phyloP scores from a whole-genome alignment of 2,797 vertebrate species.

The Myotis findleyi region DNA sequence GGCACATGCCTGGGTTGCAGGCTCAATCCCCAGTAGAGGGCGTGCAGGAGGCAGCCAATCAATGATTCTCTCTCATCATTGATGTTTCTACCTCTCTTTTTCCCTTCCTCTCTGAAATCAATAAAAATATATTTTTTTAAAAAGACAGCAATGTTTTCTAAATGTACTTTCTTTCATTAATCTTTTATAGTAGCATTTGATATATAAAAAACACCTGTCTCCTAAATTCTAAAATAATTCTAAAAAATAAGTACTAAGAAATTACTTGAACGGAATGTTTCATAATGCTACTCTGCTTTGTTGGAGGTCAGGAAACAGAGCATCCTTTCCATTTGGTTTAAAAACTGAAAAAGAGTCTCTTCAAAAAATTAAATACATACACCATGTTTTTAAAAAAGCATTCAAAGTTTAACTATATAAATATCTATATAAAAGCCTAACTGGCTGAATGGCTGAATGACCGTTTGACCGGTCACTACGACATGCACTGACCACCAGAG shows the following conservation, averaged over 20 bases:
- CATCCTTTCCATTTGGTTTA: not conserved
- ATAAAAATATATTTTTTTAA: no score
- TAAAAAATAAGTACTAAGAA: slow-evolving; percentile 44
- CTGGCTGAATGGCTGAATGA: no score
- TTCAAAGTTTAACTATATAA: not conserved
- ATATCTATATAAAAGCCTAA: not conserved
- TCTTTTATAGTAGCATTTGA: not conserved
- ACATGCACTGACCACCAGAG: no score
- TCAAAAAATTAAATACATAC: not conserved
- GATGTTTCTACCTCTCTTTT: no score
- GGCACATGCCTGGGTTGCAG: no score
- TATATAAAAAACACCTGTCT: not conserved
- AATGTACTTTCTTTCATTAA: slow-evolving; percentile 4
- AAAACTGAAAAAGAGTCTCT: not conserved
- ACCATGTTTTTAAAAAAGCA: not conserved
- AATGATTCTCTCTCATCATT: no score
- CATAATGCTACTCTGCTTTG: not conserved
- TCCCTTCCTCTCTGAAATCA: no score
- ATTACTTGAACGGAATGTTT: not conserved
- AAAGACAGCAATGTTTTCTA: not conserved
- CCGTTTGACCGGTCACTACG: no score
- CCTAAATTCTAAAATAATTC: slow-evolving; percentile 11
- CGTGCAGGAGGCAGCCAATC: no score
- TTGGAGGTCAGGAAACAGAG: not conserved
- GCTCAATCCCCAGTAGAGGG: no score